These are phyloP conservation scores for Brachypterus glaber DNA, from an alignment of 2,888 invertebrate species.

Conservation along the genomic window DNA sequence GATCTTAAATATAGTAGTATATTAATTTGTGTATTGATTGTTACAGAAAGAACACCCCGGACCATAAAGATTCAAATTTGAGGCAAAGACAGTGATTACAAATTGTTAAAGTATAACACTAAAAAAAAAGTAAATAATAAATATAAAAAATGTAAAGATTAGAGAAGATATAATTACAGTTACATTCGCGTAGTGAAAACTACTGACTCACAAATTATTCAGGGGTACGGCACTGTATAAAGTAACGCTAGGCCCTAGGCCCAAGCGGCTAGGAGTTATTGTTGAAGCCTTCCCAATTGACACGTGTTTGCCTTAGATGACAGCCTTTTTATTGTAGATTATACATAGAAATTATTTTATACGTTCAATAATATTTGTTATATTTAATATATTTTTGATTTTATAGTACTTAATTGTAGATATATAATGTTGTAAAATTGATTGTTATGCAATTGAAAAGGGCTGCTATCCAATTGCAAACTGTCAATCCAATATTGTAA, in stretches of 20 bases:
- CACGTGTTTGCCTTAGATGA: constrained; percentile 26
- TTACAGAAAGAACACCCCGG: constrained; percentile 43
- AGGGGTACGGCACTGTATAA: constrained; percentile 25
- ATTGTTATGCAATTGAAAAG: constrained; percentile 26
- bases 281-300: constrained; percentile 25
- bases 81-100: constrained; percentile 41
- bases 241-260: constrained; percentile 21
- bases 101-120: constrained; percentile 12
- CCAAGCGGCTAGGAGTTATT: constrained; percentile 16
- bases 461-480: constrained; percentile 26
- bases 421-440: constrained; percentile 24
- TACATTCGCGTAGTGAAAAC: constrained; percentile 18
- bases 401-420: constrained; percentile 27
- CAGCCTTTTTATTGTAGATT: constrained; percentile 26
- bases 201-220: constrained; percentile 14
- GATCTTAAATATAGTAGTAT: no score
- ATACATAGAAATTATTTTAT: constrained; percentile 20
- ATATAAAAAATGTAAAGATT: constrained; percentile 10
- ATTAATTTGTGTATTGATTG: constrained; percentile 6
- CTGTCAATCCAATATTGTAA: constrained; percentile 25
- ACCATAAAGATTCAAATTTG: constrained; percentile 42
- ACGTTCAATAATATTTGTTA: constrained; percentile 17
- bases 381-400: constrained; percentile 21
- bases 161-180: constrained; percentile 8
- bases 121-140: constrained; percentile 16